Conservation (phyloP, 2,113 vertebrate species). For the Seriola rivoliana region DNA sequence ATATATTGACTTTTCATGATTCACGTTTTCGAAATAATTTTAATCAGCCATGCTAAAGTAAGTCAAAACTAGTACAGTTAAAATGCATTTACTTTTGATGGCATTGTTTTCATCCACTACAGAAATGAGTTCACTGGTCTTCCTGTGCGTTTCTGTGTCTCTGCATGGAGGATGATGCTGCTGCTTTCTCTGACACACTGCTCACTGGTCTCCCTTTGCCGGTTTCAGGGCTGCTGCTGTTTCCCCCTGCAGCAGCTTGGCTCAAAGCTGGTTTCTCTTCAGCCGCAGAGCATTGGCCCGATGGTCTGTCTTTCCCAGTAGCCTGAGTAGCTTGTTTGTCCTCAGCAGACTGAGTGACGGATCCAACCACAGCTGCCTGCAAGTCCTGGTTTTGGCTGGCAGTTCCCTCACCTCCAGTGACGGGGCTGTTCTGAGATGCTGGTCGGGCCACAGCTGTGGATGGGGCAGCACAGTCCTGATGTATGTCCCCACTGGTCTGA, state of each 20-base stretch:
- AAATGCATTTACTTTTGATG: background rate
- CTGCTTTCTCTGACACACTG: background rate
- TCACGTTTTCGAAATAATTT: too few species aligned
- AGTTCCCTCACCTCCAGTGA: background rate
- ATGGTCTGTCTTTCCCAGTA: background rate
- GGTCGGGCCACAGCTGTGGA: background rate
- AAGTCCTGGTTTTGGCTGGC: background rate
- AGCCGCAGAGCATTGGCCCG: background rate
- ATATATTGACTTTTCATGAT: too few species aligned
- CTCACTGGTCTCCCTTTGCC: background rate
- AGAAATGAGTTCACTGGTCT: background rate
- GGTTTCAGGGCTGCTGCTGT: background rate
- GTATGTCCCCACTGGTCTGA: conserved; percentile 23
- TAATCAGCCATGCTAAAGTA: background rate
- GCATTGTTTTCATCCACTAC: background rate
- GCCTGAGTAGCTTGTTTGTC: background rate
- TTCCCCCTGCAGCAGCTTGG: background rate
- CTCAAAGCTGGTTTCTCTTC: background rate
- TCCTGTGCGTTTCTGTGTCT: background rate
- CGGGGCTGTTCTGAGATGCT: background rate
- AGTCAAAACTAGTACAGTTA: background rate
- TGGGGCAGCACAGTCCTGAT: background rate
- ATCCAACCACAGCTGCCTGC: background rate
- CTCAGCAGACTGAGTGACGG: background rate
- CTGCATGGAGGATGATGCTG: background rate